Evolutionary conservation across 2,113 vertebrate genomes (phyloP).

Genomic region (Osmerus eperlanus): DNA sequence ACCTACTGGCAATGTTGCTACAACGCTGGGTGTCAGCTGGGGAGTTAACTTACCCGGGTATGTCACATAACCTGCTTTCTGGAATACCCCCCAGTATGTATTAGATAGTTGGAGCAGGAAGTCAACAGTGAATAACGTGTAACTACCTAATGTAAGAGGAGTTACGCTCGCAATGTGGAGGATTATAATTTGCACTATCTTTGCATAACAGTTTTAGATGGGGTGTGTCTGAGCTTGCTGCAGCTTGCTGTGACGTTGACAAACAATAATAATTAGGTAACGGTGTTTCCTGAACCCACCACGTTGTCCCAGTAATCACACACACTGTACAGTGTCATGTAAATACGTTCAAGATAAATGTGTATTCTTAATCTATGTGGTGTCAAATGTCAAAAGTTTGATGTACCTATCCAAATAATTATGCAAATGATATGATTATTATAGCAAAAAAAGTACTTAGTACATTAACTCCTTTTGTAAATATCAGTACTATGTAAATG

Average conservation of each 20-base stretch:
- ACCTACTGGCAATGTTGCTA: no score
- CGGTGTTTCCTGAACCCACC: neutral
- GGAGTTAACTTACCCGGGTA: no score
- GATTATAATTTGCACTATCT: neutral
- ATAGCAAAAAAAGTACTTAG: conserved; percentile 51
- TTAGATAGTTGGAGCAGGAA: no score
- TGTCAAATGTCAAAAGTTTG: conserved; percentile 36
- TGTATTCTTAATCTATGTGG: conserved; percentile 38
- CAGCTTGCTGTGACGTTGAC: neutral
- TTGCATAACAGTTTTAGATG: neutral
- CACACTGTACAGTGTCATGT: conserved; percentile 53
- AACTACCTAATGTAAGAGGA: no score
- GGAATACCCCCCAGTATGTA: no score
- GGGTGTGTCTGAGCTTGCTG: no score
- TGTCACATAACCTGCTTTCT: no score
- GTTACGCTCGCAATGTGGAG: neutral
- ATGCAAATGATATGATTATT: conserved; percentile 68
- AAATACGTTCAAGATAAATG: conserved; percentile 34
- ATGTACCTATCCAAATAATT: conserved; percentile 51
- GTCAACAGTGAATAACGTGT: no score
- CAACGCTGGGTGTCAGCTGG: no score
- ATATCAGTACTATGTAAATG: conserved; percentile 50
- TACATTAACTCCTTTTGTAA: conserved; percentile 51
- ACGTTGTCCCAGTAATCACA: conserved; percentile 8
- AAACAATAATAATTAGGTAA: no score